These are phyloP conservation scores for Drosophila sp. DNA, from an alignment of 1,140 invertebrate species.

Conservation along the genomic window DNA sequence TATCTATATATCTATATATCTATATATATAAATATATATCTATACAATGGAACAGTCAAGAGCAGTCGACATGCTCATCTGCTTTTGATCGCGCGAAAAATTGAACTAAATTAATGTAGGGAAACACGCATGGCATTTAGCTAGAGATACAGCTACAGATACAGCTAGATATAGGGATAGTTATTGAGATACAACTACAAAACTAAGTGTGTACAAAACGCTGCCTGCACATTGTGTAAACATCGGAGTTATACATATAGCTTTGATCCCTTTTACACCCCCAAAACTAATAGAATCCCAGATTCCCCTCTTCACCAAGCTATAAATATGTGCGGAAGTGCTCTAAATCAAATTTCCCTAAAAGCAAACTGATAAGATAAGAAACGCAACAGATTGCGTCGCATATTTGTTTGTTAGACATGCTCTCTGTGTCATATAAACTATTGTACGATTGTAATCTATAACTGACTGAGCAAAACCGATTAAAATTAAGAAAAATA, in stretches of 20 bases:
- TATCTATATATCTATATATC: constrained; percentile 50
- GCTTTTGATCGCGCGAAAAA: constrained; percentile 81
- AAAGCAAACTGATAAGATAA: constrained; percentile 73
- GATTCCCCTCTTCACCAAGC: constrained; percentile 1
- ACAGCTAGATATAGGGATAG: background rate
- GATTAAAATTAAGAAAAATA: background rate
- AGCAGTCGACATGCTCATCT: constrained; percentile 72
- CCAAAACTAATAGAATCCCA: no score
- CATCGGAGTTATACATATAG: constrained; percentile 15
- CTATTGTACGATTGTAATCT: background rate
- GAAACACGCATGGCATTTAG: constrained; percentile 69
- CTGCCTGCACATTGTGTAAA: constrained; percentile 17
- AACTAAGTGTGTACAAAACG: background rate
- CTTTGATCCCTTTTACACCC: no score
- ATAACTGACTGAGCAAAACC: background rate
- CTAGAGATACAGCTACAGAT: constrained; percentile 22
- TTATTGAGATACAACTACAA: background rate
- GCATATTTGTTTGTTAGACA: constrained; percentile 12
- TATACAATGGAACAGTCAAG: constrained; percentile 42
- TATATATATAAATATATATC: constrained; percentile 21
- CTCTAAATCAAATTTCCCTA: constrained; percentile 73
- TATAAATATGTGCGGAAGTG: constrained; percentile 55
- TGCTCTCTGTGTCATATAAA: background rate
- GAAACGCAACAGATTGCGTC: constrained; percentile 16
- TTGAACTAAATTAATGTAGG: constrained; percentile 80